Percentiles rank a stretch among this genome's conserved stretches.
Conservation (phyloP, 2,888 invertebrate species). For the Oegoconia quadripuncta region DNA sequence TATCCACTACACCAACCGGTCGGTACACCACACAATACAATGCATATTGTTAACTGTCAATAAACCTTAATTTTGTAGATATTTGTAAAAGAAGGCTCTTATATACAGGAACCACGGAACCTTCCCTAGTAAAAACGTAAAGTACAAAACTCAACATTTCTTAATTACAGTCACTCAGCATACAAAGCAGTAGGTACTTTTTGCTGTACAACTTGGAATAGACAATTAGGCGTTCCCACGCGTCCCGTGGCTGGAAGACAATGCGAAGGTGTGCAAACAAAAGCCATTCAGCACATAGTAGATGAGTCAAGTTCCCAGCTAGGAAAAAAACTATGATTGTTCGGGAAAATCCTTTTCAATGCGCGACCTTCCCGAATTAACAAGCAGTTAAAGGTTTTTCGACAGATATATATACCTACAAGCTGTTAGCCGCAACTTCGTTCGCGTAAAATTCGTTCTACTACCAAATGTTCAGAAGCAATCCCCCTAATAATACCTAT, state of each 20-base stretch:
- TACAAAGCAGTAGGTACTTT: not conserved
- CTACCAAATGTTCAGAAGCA: no score
- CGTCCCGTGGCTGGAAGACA: conserved; percentile 35
- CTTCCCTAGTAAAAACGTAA: no score
- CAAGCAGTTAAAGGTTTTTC: not conserved
- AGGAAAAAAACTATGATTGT: conserved; percentile 42
- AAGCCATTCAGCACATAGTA: conserved; percentile 3
- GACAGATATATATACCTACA: not conserved
- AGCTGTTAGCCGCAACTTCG: no score
- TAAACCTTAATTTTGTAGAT: no score
- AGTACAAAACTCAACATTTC: not conserved
- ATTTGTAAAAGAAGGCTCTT: no score
- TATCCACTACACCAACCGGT: no score
- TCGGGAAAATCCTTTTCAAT: conserved; percentile 36
- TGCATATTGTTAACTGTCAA: no score
- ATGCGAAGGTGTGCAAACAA: conserved; percentile 19
- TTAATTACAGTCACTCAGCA: not conserved
- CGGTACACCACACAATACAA: no score
- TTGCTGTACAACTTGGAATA: conserved; percentile 22
- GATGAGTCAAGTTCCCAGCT: conserved; percentile 33
- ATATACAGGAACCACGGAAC: no score
- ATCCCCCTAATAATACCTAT: no score
- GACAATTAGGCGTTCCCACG: conserved; percentile 36
- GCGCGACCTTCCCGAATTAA: conserved; percentile 27
- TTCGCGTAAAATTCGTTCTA: not conserved